Percentiles rank a stretch among this genome's conserved stretches.
Conservation (phyloP, 2,888 invertebrate species). For the Nowickia ferox region DNA sequence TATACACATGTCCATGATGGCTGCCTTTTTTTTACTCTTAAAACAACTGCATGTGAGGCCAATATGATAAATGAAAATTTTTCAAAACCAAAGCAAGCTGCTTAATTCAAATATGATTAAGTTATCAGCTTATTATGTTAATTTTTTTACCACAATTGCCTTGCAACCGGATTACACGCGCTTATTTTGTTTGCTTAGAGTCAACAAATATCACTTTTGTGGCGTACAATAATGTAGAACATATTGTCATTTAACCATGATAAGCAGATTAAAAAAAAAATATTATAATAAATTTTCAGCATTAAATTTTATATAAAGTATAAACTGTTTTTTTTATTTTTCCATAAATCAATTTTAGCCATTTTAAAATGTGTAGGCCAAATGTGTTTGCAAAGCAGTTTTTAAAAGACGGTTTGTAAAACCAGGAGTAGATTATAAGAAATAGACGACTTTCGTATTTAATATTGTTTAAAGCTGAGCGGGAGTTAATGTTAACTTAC, state of each 20-base stretch:
- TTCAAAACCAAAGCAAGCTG: neutral
- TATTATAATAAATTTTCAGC: neutral
- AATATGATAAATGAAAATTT: too few species aligned
- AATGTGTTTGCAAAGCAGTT: constrained; percentile 14
- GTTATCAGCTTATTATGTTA: constrained; percentile 31
- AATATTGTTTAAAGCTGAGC: neutral
- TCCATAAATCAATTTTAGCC: neutral
- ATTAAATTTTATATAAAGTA: too few species aligned
- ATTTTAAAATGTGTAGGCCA: neutral
- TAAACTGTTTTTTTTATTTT: too few species aligned
- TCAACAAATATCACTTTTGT: constrained; percentile 27
- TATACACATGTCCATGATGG: too few species aligned
- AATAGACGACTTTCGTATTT: neutral
- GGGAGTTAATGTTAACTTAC: neutral
- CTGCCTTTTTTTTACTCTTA: neutral
- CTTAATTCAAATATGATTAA: constrained; percentile 11
- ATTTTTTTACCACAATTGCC: neutral
- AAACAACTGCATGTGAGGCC: too few species aligned
- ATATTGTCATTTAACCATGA: neutral
- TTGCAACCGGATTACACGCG: constrained; percentile 13
- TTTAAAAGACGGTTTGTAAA: neutral
- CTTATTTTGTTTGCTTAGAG: constrained; percentile 14
- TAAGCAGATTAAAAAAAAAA: neutral
- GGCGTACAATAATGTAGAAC: neutral
- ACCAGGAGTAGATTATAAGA: neutral